Percentiles rank a stretch among this genome's conserved stretches.
phyloP scores from a whole-genome alignment of 2,797 vertebrate species.

The Acanthurus lineatus region DNA sequence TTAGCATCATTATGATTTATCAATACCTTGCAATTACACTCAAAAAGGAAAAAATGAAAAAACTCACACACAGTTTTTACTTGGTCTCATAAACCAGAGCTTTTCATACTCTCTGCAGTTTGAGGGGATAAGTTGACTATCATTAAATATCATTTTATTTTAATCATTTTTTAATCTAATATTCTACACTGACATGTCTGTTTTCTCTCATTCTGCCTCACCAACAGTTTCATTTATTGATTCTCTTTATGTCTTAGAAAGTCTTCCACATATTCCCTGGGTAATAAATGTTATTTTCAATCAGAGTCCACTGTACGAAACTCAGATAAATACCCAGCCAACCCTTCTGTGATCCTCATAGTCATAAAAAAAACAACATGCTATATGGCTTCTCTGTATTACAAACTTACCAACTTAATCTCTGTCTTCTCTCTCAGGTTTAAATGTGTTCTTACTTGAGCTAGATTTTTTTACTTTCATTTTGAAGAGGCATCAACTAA shows the following conservation, averaged over 20 bases:
- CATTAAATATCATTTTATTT: background rate
- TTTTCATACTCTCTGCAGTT: background rate
- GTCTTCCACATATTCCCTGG: constrained; percentile 20
- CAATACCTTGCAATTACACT: background rate
- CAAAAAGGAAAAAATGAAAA: background rate
- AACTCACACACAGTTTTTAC: background rate
- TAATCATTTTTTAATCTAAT: constrained; percentile 31
- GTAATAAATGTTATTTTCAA: constrained; percentile 7
- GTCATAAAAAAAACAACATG: background rate
- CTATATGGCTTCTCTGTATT: background rate
- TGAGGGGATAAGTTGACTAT: background rate
- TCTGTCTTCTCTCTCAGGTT: background rate
- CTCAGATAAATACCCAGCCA: background rate
- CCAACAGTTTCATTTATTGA: constrained; percentile 34
- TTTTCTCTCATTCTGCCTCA: constrained; percentile 20
- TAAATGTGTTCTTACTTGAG: constrained; percentile 17
- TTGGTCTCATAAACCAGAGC: background rate
- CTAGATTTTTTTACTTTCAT: background rate
- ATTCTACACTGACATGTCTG: constrained; percentile 18
- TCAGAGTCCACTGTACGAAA: background rate
- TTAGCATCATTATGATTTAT: background rate
- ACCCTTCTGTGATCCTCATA: background rate
- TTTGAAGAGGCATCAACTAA: constrained; percentile 28
- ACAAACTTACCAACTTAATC: background rate
- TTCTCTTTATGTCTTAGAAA: constrained; percentile 17